phyloP scores from a whole-genome alignment of 1,140 invertebrate genomes.

The Triops cancriformis region DNA sequence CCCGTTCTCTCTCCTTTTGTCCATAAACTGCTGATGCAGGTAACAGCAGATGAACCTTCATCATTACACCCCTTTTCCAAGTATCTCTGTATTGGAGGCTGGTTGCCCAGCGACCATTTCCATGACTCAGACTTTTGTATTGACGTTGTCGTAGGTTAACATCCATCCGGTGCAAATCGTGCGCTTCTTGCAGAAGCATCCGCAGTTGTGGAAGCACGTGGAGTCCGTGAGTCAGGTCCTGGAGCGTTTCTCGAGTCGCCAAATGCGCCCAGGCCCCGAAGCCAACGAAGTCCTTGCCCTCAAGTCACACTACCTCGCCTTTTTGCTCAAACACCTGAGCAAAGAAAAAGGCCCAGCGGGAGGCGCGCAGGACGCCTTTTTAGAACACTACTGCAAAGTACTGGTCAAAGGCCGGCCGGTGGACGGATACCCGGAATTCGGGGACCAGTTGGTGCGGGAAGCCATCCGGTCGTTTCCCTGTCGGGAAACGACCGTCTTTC shows the following conservation, averaged over 20 bases:
- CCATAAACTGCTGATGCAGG: slow-evolving; percentile 77
- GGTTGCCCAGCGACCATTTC: no score
- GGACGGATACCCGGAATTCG: slow-evolving; percentile 64
- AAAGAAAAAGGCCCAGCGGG: slow-evolving; percentile 37
- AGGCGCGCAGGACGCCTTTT: slow-evolving; percentile 20
- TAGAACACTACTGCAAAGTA: slow-evolving; percentile 36
- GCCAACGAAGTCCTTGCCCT: slow-evolving; percentile 87
- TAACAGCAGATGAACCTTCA: slow-evolving; percentile 34
- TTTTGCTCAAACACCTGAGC: slow-evolving; percentile 58
- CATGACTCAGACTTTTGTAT: no score
- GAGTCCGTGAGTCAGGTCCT: slow-evolving; percentile 70
- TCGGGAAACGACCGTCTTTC: slow-evolving; percentile 73
- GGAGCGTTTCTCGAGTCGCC: slow-evolving; percentile 70
- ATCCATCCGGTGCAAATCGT: slow-evolving; percentile 76
- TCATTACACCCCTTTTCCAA: no score
- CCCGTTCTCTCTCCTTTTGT: slow-evolving; percentile 61
- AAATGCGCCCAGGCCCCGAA: slow-evolving; percentile 74
- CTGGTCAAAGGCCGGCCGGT: slow-evolving; percentile 63
- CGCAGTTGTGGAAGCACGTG: slow-evolving; percentile 63
- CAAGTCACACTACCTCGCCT: slow-evolving; percentile 79
- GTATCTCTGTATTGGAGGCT: no score
- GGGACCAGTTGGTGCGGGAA: slow-evolving; percentile 74
- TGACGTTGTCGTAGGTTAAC: slow-evolving; percentile 55
- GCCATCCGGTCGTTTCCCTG: slow-evolving; percentile 78
- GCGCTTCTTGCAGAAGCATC: slow-evolving; percentile 62